These are phyloP conservation scores for Copsychus sechellarum DNA, from an alignment of 2,113 vertebrate genomes.

Conservation along the genomic window DNA sequence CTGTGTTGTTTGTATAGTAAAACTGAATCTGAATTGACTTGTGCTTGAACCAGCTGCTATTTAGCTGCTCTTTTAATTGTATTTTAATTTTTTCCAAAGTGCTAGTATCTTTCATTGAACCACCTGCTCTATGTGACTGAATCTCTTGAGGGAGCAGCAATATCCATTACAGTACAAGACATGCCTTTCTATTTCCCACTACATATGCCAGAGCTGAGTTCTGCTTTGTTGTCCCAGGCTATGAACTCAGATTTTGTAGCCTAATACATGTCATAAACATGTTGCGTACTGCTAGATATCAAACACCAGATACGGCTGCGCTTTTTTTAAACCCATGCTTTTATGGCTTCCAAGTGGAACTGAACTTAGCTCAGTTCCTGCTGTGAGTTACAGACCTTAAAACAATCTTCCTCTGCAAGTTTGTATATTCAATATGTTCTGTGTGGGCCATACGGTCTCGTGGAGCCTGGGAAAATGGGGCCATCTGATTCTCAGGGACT, in stretches of 20 bases:
- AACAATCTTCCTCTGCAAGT: slow-evolving; percentile 48
- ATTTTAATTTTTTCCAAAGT: slow-evolving; percentile 32
- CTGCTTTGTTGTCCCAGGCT: slow-evolving; percentile 60
- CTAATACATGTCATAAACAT: slow-evolving; percentile 64
- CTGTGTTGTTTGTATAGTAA: not conserved
- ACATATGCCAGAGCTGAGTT: slow-evolving; percentile 28
- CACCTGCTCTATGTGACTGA: slow-evolving; percentile 67
- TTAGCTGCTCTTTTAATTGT: slow-evolving; percentile 31
- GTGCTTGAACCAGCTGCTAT: slow-evolving; percentile 39
- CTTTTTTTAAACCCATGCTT: slow-evolving; percentile 59
- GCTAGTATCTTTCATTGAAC: slow-evolving; percentile 35
- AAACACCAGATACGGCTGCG: slow-evolving; percentile 62
- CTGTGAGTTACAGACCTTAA: slow-evolving; percentile 55
- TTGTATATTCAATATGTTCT: slow-evolving; percentile 8
- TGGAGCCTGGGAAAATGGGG: slow-evolving; percentile 37
- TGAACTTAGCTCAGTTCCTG: slow-evolving; percentile 63
- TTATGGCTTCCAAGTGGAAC: slow-evolving; percentile 66
- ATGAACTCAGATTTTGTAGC: slow-evolving; percentile 55
- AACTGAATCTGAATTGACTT: slow-evolving; percentile 14
- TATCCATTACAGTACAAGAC: slow-evolving; percentile 54
- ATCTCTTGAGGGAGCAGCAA: slow-evolving; percentile 54
- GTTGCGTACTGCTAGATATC: slow-evolving; percentile 63
- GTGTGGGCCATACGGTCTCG: not conserved
- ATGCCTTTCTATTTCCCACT: slow-evolving; percentile 56
- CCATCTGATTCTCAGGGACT: slow-evolving; percentile 4